These are phyloP conservation scores for Orussus abietinus DNA, from an alignment of 1,140 invertebrate species.

Conservation along the genomic window DNA sequence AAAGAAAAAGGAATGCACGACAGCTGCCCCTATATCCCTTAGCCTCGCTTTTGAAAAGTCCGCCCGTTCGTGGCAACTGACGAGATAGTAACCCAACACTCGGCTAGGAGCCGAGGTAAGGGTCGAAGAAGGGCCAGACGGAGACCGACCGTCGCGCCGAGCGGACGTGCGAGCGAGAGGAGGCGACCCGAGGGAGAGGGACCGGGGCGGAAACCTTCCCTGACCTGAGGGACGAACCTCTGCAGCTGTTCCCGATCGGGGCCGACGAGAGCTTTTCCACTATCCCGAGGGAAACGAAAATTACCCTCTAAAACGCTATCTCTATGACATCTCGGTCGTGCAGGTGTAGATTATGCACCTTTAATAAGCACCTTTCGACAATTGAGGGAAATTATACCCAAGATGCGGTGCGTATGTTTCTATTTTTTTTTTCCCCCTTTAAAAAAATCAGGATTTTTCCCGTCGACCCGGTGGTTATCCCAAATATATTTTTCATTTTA, in stretches of 20 bases:
- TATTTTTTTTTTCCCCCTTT: too few relatives aligned
- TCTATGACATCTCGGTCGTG: too few relatives aligned
- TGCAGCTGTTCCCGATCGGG: conserved; percentile 20
- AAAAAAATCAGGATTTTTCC: too few relatives aligned
- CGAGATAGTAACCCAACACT: conserved; percentile 27
- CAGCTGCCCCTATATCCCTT: conserved; percentile 32
- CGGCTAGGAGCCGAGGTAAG: conserved; percentile 3
- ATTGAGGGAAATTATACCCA: too few relatives aligned
- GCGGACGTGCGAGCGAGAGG: conserved; percentile 5
- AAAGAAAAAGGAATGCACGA: conserved; percentile 29
- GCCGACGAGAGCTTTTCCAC: too few relatives aligned
- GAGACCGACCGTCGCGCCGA: conserved; percentile 5
- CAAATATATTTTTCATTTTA: too few relatives aligned
- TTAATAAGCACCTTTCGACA: too few relatives aligned
- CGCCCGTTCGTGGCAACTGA: conserved; percentile 13
- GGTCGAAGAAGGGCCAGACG: conserved; percentile 6
- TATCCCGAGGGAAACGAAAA: too few relatives aligned
- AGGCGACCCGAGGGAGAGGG: conserved; percentile 1
- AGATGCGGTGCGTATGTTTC: too few relatives aligned
- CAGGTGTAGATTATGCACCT: too few relatives aligned
- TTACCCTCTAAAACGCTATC: too few relatives aligned
- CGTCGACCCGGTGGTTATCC: too few relatives aligned
- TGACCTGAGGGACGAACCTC: conserved; percentile 27
- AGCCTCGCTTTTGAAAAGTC: conserved; percentile 33
- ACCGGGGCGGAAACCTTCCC: conserved; percentile 22